Conservation (phyloP, 2,888 invertebrate genomes). For the Phengaris arion region DNA sequence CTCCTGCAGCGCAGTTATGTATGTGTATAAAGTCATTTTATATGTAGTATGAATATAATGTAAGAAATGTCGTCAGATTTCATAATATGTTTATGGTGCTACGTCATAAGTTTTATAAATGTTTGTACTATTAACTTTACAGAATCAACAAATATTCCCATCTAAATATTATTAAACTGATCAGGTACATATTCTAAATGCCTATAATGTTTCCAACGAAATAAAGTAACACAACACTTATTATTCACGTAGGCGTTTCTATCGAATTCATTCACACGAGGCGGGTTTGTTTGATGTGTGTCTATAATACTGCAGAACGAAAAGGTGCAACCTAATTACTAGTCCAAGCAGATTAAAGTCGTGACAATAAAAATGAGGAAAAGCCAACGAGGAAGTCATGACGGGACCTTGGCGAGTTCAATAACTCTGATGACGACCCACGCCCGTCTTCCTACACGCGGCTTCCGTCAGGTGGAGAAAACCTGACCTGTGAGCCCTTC, state of each 20-base stretch:
- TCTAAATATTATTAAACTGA: too few species aligned
- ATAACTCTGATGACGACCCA: constrained; percentile 43
- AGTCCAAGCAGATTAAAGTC: constrained; percentile 29
- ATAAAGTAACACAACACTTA: background rate
- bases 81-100: background rate
- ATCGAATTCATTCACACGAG: background rate
- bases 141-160: background rate
- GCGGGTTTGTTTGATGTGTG: background rate
- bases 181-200: background rate
- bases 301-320: background rate
- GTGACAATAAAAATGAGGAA: constrained; percentile 32
- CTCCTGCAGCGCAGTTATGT: too few species aligned
- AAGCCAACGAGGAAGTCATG: constrained; percentile 35
- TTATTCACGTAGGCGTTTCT: background rate
- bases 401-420: constrained; percentile 41
- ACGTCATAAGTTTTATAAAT: background rate
- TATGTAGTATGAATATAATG: background rate
- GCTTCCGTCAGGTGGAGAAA: constrained; percentile 65
- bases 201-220: background rate
- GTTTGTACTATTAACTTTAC: background rate
- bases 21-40: too few species aligned
- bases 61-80: background rate
- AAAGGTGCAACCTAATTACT: constrained; percentile 17
- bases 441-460: constrained; percentile 39
- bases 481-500: constrained; percentile 57